Conservation (phyloP, 2,797 vertebrate genomes). For the Epinephelus malabaricus region DNA sequence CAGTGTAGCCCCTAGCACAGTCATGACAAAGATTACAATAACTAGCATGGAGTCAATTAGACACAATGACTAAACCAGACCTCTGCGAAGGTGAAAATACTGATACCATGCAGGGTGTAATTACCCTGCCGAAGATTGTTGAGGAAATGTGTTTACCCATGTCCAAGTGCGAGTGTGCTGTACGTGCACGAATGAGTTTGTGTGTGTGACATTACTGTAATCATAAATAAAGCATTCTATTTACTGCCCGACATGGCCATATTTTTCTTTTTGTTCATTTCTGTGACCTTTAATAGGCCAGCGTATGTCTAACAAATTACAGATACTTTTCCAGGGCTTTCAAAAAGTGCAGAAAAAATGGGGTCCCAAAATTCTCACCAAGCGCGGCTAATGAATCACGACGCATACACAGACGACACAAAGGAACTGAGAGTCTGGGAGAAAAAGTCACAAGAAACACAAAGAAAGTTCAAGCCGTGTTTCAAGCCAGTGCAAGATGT, state of each 20-base stretch:
- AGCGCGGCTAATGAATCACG: conserved; percentile 74
- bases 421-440: conserved; percentile 24
- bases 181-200: not conserved
- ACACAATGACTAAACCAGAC: conserved; percentile 46
- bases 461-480: conserved; percentile 61
- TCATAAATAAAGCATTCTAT: conserved; percentile 33
- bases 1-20: conserved; percentile 18
- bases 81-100: conserved; percentile 50
- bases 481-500: conserved; percentile 57
- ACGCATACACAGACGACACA: conserved; percentile 28
- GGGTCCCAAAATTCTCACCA: conserved; percentile 22
- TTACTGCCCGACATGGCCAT: not conserved
- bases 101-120: conserved; percentile 31
- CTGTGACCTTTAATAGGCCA: conserved; percentile 30
- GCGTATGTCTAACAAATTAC: conserved; percentile 35
- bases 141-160: conserved; percentile 21
- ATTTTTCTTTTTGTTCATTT: conserved; percentile 49
- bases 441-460: conserved; percentile 47
- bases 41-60: conserved; percentile 47
- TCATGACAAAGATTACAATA: conserved; percentile 43
- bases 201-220: conserved; percentile 4
- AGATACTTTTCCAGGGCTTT: conserved; percentile 33
- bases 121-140: conserved; percentile 26
- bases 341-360: conserved; percentile 24
- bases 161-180: not conserved